Evolutionary conservation across 64 coral and sea anemone genomes (phyloP), one percentile per base, ranked within the genome.

Genomic region (Catalaphyllia jardinei): DNA sequence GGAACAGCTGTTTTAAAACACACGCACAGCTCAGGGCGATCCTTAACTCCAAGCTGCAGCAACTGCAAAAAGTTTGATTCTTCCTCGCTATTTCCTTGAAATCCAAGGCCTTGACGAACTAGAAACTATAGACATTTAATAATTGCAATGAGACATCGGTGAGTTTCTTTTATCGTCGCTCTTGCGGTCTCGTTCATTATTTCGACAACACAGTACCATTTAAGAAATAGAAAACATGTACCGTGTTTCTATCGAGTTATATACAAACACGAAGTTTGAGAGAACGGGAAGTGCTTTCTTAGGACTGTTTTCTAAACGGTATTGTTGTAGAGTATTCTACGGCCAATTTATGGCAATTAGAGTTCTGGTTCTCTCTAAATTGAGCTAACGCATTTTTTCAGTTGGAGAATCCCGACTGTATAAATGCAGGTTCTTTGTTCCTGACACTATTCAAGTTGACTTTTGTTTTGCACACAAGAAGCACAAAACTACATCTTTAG

Each of bases 401-500:
- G 2, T 74, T 90, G 88, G 77, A 90, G 65, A 90, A 90, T 82
- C 88, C 27, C 77, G 51, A 35, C 3, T 18, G 0, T 16, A 90
- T 73, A 8, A 61, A 90, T 20, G 11, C 49, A 15, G 73, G 19
- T 72, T 90, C 62, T 73, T 90, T 90, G 0, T 90, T 90, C 78
- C 77, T 82, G 77, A 42, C 88, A 90, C 88, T 90, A 90, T 25
- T 8, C 46, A 73, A 90, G 64, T 82, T 39, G 62, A 89, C 29
- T 80, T 89, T 67, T 89, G 76, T 90, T 80, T 30, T 90, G 65
- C 77, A 82, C 63, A 72, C 27, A 38, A 90, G 14, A 90, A 81
- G 78, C 51, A 90, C 42, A 89, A 90, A 90, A 90, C 67, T 73
- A 78, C 88, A 82, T 90, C 88, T 90, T 90, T 73, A 31, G 55